These are phyloP conservation scores for Ceratothoa steindachneri DNA, from an alignment of 2,888 invertebrate species.

Conservation along the genomic window DNA sequence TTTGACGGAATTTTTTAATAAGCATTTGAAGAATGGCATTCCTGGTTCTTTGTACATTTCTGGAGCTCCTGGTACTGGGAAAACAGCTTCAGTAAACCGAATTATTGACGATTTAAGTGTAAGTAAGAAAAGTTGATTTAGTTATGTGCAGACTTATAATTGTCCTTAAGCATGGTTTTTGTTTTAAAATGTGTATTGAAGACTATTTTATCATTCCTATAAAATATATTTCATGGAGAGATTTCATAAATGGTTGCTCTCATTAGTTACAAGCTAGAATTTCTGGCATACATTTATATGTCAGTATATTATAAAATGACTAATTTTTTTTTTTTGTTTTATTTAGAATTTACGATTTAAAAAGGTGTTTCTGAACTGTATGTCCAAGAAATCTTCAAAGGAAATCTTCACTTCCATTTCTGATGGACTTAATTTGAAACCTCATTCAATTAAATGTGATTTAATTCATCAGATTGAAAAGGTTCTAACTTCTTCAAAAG, in stretches of 20 bases:
- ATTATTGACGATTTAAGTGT: conserved; percentile 67
- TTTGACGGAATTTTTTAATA: conserved; percentile 65
- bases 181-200: not conserved
- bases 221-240: not conserved
- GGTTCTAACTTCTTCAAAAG: conserved; percentile 59
- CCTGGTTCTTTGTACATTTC: conserved; percentile 88
- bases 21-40: conserved; percentile 62
- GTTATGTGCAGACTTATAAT: not conserved
- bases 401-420: conserved; percentile 75
- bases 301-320: no score
- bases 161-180: conserved; percentile 48
- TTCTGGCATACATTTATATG: no score
- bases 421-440: conserved; percentile 61
- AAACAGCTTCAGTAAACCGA: conserved; percentile 79
- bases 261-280: no score
- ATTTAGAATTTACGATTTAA: conserved; percentile 54
- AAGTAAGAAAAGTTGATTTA: conserved; percentile 44
- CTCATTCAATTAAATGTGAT: conserved; percentile 61
- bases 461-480: conserved; percentile 66
- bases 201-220: not conserved
- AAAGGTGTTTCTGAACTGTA: conserved; percentile 78
- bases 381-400: conserved; percentile 75
- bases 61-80: conserved; percentile 95
- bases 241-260: no score
- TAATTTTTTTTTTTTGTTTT: no score